Conservation (phyloP, 2,888 invertebrate genomes). For the Sesamia inferens region DNA sequence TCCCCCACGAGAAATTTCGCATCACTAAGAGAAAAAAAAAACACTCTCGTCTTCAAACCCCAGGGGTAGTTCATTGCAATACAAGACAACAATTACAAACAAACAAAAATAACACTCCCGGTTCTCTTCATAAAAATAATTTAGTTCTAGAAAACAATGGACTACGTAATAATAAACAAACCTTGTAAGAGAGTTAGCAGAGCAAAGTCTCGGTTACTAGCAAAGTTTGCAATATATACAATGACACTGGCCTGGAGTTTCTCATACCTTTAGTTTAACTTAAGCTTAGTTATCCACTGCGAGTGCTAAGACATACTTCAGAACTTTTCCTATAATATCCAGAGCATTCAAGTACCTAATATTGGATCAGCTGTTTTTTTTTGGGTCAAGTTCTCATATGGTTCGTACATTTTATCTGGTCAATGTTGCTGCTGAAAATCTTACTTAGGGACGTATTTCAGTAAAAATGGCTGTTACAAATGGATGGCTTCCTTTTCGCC, state of each 20-base stretch:
- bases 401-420: not conserved
- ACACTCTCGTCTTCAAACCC: not conserved
- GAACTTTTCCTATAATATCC: conserved; percentile 27
- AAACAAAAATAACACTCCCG: not conserved
- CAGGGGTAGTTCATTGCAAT: not conserved
- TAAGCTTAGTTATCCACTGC: conserved; percentile 46
- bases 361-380: conserved; percentile 18
- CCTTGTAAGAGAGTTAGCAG: conserved; percentile 21
- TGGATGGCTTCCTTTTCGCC: conserved; percentile 1
- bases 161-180: conserved; percentile 32
- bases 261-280: conserved; percentile 35
- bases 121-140: conserved; percentile 34
- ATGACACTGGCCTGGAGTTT: conserved; percentile 52
- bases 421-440: not conserved
- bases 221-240: conserved; percentile 57
- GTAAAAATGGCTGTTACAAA: conserved; percentile 2
- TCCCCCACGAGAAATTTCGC: too few species aligned
- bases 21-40: not conserved
- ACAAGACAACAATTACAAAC: conserved; percentile 9
- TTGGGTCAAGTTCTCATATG: conserved; percentile 1
- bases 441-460: conserved; percentile 5
- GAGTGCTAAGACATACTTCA: conserved; percentile 27
- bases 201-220: conserved; percentile 44
- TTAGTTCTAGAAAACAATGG: conserved; percentile 37
- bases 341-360: conserved; percentile 4